phyloP scores from a whole-genome alignment of 2,888 invertebrate species.

The Pollenia angustigena region DNA sequence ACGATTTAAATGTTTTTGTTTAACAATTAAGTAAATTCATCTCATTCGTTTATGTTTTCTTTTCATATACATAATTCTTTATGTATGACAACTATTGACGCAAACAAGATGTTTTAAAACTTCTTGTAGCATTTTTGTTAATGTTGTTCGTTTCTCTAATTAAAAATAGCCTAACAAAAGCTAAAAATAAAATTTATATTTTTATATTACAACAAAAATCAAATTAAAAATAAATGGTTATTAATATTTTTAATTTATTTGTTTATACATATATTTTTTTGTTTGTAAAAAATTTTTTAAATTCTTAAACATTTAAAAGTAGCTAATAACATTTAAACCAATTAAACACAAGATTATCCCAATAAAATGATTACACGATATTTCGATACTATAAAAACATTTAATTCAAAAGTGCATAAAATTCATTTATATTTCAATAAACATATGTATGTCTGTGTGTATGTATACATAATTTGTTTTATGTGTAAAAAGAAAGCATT shows the following conservation, averaged over 20 bases:
- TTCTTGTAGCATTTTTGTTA: not conserved
- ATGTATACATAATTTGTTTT: not conserved
- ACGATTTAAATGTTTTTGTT: constrained; percentile 8
- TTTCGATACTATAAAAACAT: constrained; percentile 48
- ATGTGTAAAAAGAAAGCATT: constrained; percentile 34
- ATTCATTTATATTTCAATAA: not conserved
- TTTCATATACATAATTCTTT: not conserved
- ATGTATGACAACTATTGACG: not conserved
- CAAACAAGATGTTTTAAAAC: not conserved
- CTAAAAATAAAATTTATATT: constrained; percentile 50
- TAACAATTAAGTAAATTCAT: not conserved
- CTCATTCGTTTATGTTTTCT: too few relatives aligned
- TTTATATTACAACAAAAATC: constrained; percentile 7
- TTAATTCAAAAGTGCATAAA: constrained; percentile 41
- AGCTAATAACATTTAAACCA: constrained; percentile 42
- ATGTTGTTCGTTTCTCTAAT: not conserved
- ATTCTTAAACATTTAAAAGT: constrained; percentile 45
- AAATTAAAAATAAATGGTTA: constrained; percentile 52
- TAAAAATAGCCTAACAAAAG: constrained; percentile 4
- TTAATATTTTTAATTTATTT: constrained; percentile 47
- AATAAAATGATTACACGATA: constrained; percentile 42
- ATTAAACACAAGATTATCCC: constrained; percentile 38
- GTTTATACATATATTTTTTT: not conserved
- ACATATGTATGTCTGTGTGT: not conserved
- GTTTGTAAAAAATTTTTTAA: constrained; percentile 28